phyloP scores from a whole-genome alignment of 2,888 invertebrate genomes.

The Sinopyrophorus schimmeli region DNA sequence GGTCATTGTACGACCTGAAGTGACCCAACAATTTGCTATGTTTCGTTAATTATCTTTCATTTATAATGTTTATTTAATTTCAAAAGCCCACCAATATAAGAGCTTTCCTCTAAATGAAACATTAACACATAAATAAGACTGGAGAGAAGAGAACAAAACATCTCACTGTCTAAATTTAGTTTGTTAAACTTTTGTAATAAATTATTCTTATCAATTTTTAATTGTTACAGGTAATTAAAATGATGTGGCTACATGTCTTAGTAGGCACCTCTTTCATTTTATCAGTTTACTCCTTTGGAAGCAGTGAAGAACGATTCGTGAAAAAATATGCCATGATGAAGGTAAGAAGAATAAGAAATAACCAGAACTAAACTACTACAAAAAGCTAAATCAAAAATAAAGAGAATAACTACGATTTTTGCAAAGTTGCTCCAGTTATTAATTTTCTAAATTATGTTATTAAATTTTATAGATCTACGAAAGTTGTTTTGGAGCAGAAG shows the following conservation, averaged over 20 bases:
- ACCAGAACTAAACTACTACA: neutral
- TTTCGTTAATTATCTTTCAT: constrained; percentile 21
- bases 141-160: too few species aligned
- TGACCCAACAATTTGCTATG: constrained; percentile 25
- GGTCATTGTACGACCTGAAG: constrained; percentile 16
- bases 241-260: constrained; percentile 16
- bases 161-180: too few species aligned
- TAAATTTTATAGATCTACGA: constrained; percentile 66
- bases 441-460: neutral
- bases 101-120: too few species aligned
- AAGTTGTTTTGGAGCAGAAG: constrained; percentile 70
- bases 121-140: too few species aligned
- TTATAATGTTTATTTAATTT: too few species aligned
- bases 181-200: too few species aligned
- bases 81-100: too few species aligned
- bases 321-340: constrained; percentile 76
- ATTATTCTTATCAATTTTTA: too few species aligned
- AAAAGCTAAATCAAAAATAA: neutral
- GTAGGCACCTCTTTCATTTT: constrained; percentile 14
- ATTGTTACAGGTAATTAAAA: too few species aligned
- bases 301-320: constrained; percentile 68
- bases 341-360: too few species aligned
- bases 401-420: neutral
- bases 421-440: neutral
- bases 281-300: constrained; percentile 50